Evolutionary conservation across 2,888 invertebrate genomes (phyloP).

Genomic region (Panopea generosa): DNA sequence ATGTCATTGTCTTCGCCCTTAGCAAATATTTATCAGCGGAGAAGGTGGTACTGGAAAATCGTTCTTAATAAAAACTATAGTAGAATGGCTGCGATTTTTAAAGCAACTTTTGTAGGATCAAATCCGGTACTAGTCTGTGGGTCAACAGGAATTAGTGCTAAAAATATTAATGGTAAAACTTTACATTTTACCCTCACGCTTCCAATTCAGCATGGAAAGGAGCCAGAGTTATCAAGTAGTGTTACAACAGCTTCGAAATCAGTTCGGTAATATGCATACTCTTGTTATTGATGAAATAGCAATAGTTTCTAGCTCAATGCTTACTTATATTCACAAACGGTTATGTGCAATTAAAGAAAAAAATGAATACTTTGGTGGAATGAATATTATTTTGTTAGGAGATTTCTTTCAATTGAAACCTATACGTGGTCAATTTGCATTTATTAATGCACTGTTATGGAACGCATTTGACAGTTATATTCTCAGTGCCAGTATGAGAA

Average conservation of each 20-base stretch:
- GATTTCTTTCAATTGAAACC: constrained; percentile 54
- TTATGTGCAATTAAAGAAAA: constrained; percentile 35
- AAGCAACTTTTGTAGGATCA: constrained; percentile 20
- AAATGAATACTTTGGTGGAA: constrained; percentile 39
- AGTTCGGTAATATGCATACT: constrained; percentile 39
- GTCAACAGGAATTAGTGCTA: constrained; percentile 55
- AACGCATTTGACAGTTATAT: constrained; percentile 37
- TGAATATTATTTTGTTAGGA: constrained; percentile 46
- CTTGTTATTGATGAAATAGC: constrained; percentile 59
- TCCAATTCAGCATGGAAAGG: constrained; percentile 51
- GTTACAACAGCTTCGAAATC: constrained; percentile 24
- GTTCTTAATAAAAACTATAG: constrained; percentile 34
- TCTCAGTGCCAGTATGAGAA: constrained; percentile 37
- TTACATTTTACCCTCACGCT: constrained; percentile 43
- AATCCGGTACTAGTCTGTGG: constrained; percentile 50
- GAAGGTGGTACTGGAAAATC: constrained; percentile 51
- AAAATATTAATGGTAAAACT: constrained; percentile 51
- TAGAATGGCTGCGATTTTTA: constrained; percentile 45
- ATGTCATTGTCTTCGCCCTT: neutral
- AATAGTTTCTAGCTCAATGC: constrained; percentile 40
- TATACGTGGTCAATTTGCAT: constrained; percentile 35
- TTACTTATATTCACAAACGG: constrained; percentile 40
- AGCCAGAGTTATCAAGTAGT: constrained; percentile 38
- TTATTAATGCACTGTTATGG: constrained; percentile 39
- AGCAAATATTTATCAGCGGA: constrained; percentile 32